Base-by-base conservation (phyloP, 2,888 invertebrate species). In the Drosophila yooni region DNA sequence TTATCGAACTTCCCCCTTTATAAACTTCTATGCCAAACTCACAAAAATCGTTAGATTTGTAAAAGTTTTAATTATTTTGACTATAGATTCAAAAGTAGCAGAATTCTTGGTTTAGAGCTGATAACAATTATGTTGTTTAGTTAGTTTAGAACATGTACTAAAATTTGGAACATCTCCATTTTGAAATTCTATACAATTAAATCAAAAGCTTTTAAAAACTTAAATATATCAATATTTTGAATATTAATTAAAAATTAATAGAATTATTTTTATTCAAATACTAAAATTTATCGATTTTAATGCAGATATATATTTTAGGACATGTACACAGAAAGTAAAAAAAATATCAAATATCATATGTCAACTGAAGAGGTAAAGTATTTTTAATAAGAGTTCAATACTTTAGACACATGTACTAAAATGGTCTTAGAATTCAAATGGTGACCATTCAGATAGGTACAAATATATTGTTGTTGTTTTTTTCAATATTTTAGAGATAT, bases 141-240 rank as follows among this genome's bases (percentile, higher is more conserved):
- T 7, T 25, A 2, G 1, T 10, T 64, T 43, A 48, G 18, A 36
- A 46, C 38, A 62, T 46, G 56, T 54, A 29, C 68, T 54, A 58
- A 66, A 54, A 33, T 21, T 46, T 34, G 13, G 11, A 33, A 33
- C 3, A 36, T 36, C 15, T 36, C 15, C 6, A 36, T 7, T 36
- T 18, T 1, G 18, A 38, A 7, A 43, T 13, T 43, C 11, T 3
- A 6, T 43, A 21, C 21, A 13, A 43, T 13, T 7, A 21, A 11
- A 11, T 11, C 5, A 0, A 43, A n/a, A n/a, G 6, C 21, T 21
- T 13, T 21, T 6, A 6, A 13, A 13, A 13, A 21, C 3, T 43
- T 43, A 7, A 43, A 13, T 13, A 11, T 6, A 13, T 21, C 11
- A 43, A 13, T 46, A 46, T 21, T 4, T 15, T 3, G 7, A 46